Evolutionary conservation across 2,888 invertebrate species (phyloP).

Genomic region (Archips xylosteana): DNA sequence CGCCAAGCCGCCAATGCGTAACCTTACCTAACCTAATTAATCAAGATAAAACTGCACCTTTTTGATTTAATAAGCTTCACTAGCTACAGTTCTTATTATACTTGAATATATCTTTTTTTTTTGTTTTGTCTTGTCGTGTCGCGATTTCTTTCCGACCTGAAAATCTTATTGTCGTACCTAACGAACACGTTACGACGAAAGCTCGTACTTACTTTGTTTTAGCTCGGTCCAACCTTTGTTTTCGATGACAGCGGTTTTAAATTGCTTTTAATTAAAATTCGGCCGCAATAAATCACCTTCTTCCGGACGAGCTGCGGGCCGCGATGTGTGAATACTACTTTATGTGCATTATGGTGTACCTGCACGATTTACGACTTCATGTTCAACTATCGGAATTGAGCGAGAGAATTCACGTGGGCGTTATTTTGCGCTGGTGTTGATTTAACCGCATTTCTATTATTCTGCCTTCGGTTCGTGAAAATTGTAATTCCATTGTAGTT

Average conservation of each 20-base stretch:
- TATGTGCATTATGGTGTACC: constrained; percentile 49
- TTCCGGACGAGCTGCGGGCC: constrained; percentile 53
- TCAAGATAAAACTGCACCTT: too few relatives aligned
- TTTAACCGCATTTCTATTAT: not conserved
- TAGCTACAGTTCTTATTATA: too few relatives aligned
- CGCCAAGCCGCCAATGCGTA: too few relatives aligned
- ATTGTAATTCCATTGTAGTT: too few relatives aligned
- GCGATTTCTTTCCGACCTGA: not conserved
- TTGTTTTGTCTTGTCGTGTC: not conserved
- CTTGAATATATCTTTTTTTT: not conserved
- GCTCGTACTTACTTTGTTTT: constrained; percentile 4
- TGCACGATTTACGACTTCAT: constrained; percentile 35
- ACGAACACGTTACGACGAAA: not conserved
- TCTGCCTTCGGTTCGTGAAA: not conserved
- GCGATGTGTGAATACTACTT: constrained; percentile 48
- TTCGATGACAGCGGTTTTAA: constrained; percentile 58
- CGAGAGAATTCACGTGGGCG: not conserved
- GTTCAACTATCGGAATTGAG: constrained; percentile 15
- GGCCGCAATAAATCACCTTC: constrained; percentile 61
- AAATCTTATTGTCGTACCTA: not conserved
- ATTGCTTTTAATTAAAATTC: constrained; percentile 67
- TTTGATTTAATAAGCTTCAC: too few relatives aligned
- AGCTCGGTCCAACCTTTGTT: constrained; percentile 36
- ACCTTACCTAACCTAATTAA: too few relatives aligned
- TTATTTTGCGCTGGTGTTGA: constrained; percentile 2